Conservation (phyloP, 2,888 invertebrate genomes). For the Drosophila neutralis region DNA sequence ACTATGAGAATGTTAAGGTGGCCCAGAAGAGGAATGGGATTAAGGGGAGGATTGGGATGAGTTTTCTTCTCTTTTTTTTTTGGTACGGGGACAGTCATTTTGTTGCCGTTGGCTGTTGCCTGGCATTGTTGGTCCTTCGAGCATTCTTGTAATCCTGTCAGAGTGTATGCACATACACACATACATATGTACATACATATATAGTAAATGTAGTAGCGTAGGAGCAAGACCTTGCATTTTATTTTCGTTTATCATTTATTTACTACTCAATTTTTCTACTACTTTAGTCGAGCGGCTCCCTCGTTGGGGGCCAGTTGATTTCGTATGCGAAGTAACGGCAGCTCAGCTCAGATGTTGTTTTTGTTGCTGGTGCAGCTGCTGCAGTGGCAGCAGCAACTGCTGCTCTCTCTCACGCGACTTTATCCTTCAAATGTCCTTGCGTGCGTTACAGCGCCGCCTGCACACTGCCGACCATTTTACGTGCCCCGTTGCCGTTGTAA, state of each 20-base stretch:
- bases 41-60: background rate
- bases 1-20: conserved; percentile 12
- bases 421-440: conserved; percentile 84
- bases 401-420: conserved; percentile 73
- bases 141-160: conserved; percentile 79
- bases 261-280: conserved; percentile 81
- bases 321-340: conserved; percentile 79
- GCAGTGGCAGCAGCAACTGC: conserved; percentile 39
- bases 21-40: background rate
- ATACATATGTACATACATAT: background rate
- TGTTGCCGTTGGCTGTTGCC: conserved; percentile 52
- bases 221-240: conserved; percentile 74
- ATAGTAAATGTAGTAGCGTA: conserved; percentile 36
- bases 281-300: conserved; percentile 73
- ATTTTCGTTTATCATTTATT: conserved; percentile 82
- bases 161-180: conserved; percentile 33
- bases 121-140: conserved; percentile 72
- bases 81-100: conserved; percentile 50
- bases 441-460: conserved; percentile 71
- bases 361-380: conserved; percentile 27
- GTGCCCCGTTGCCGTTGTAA: conserved; percentile 44
- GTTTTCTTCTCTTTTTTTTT: conserved; percentile 5
- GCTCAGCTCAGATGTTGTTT: conserved; percentile 58
- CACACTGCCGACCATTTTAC: conserved; percentile 60
- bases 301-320: conserved; percentile 73